Evolutionary conservation across 2,888 invertebrate genomes (phyloP).

Genomic region (Philhelius pedissequus): DNA sequence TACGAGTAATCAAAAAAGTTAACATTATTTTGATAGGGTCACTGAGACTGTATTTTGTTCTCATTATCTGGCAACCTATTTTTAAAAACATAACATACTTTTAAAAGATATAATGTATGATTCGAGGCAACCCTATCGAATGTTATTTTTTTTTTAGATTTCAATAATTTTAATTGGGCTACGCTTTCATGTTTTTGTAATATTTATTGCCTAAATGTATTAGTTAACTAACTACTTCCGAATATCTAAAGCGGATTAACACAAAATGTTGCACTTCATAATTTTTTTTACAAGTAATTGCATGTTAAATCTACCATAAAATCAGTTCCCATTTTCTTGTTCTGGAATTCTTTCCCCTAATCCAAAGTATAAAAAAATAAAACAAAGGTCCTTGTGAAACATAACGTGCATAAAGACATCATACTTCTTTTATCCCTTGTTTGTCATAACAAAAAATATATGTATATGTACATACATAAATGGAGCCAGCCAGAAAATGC

Average conservation of each 20-base stretch:
- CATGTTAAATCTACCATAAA: conserved; percentile 9
- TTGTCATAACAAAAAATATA: neutral
- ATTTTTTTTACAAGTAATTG: neutral
- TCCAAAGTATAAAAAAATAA: neutral
- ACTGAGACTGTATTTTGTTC: no score
- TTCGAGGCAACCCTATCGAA: no score
- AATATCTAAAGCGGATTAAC: neutral
- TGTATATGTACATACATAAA: no score
- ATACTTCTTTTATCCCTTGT: neutral
- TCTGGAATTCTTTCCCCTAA: neutral
- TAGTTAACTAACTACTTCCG: no score
- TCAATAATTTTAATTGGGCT: neutral
- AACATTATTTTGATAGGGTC: no score
- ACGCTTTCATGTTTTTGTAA: neutral
- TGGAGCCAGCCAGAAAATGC: neutral
- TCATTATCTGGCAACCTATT: no score
- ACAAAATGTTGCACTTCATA: neutral
- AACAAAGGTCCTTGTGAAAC: conserved; percentile 4
- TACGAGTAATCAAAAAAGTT: no score
- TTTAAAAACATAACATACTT: no score
- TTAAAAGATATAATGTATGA: no score
- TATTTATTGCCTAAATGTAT: no score
- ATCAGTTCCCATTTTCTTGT: neutral
- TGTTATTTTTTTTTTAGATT: no score
- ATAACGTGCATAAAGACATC: neutral